Base-by-base conservation (phyloP, 2,888 invertebrate species). In the Anoplius nigerrimus region DNA sequence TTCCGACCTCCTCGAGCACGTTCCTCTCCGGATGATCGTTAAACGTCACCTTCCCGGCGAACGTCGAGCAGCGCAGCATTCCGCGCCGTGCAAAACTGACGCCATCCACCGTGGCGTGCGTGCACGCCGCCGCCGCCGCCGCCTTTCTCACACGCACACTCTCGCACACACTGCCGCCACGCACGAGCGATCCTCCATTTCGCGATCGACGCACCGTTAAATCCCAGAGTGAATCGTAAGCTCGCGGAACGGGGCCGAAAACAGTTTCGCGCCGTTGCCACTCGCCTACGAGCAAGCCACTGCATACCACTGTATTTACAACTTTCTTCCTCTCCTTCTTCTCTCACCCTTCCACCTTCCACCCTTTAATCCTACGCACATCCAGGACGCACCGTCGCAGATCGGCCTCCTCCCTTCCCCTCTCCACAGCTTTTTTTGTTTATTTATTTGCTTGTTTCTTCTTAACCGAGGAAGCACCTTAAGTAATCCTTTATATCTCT, bases 281-380 rank as follows among this genome's bases (percentile, higher is more conserved):
- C 60, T 61, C 61, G 61, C 57, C 53, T 48, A 53, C 67, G 61
- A 62, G n/a, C n/a, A 34, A 34, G n/a, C n/a, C n/a, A 34, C 34
- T 8, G 1, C 21, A 57, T 62, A 64, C 64, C 60, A 34, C 63
- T 55, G 57, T 78, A 78, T 78, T 72, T 78, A 78, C 78, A 78
- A 74, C 66, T n/a, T n/a, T n/a, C n/a, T n/a, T n/a, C n/a, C n/a
- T n/a, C n/a, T n/a, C n/a, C n/a, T n/a, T n/a, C n/a, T n/a, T n/a
- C n/a, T n/a, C n/a, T n/a, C n/a, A n/a, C n/a, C n/a, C n/a, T n/a
- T n/a, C n/a, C n/a, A n/a, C n/a, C n/a, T n/a, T n/a, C n/a, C n/a
- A 72, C 74, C 34, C 11, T 60, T 72, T 75, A 72, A 66, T 66
- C 65, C 74, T 78, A 71, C 66, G 68, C 65, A 68, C 11, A 34